A percentile compares a stretch with the other conserved stretches of the same genome.
Conservation (phyloP, 2,797 vertebrate species). For the Chelonia mydas region DNA sequence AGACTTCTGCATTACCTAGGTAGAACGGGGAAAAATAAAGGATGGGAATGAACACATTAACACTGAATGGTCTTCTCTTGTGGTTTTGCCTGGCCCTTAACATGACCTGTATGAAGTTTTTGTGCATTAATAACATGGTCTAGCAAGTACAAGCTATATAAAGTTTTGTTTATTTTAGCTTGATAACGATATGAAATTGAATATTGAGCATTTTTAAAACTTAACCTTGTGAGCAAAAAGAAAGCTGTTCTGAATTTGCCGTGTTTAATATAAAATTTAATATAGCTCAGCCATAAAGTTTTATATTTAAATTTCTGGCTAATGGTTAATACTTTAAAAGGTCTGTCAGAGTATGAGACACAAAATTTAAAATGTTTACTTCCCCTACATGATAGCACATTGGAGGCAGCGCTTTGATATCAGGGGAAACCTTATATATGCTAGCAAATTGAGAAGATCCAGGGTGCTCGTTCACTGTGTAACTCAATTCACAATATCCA, state of each 20-base stretch:
- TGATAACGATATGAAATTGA: not conserved
- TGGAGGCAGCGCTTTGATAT: not conserved
- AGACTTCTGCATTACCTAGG: not conserved
- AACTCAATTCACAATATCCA: slow-evolving; percentile 35
- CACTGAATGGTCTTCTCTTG: not conserved
- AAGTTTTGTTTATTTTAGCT: not conserved
- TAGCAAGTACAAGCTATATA: not conserved
- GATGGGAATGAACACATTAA: rapidly evolving
- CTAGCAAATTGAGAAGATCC: not conserved
- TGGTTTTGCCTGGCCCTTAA: not conserved
- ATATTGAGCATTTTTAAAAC: not conserved
- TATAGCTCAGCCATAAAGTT: not conserved
- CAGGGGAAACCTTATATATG: not conserved
- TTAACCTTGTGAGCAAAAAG: not conserved
- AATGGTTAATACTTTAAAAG: not conserved
- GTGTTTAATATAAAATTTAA: not conserved
- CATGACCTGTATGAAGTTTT: not conserved
- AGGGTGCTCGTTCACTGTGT: not conserved
- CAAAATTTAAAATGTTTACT: not conserved
- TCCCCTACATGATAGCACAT: not conserved
- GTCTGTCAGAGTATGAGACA: not conserved
- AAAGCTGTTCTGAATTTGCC: not conserved
- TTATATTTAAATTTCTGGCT: not conserved
- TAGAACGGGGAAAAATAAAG: not conserved
- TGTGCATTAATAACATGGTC: not conserved